Conservation (phyloP, 2,113 vertebrate genomes). For the Tragelaphus buxtoni region DNA sequence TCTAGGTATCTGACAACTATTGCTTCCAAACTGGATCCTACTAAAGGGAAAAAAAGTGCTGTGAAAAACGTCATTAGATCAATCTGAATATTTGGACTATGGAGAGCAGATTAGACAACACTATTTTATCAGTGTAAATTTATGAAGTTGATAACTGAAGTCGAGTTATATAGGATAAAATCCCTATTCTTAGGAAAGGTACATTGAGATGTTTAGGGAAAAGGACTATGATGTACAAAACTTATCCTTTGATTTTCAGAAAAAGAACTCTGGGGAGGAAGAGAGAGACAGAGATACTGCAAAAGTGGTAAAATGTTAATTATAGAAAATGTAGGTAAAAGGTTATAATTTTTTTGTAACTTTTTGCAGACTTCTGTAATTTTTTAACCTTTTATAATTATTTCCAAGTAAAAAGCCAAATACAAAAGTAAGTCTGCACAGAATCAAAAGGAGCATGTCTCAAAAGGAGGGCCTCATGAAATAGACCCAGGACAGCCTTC, state of each 20-base stretch:
- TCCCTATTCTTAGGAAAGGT: not conserved
- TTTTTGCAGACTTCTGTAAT: not conserved
- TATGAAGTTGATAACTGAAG: not conserved
- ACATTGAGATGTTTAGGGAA: not conserved
- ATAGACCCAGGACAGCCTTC: rapidly evolving
- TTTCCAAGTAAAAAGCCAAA: not conserved
- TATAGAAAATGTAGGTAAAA: not conserved
- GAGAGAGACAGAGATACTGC: not conserved
- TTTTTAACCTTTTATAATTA: not conserved
- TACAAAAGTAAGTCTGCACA: not conserved
- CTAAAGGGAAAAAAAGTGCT: not conserved
- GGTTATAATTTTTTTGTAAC: not conserved
- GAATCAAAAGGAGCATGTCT: not conserved
- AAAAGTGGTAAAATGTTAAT: not conserved
- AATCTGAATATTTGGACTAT: not conserved
- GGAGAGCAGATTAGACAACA: not conserved
- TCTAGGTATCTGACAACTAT: not conserved
- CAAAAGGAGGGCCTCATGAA: not conserved
- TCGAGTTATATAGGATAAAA: not conserved
- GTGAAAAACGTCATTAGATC: not conserved
- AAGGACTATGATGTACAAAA: not conserved
- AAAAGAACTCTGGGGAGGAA: not conserved
- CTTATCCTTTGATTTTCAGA: not conserved
- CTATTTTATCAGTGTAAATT: not conserved
- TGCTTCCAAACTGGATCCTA: not conserved